Evolutionary conservation across 2,888 invertebrate species (phyloP).

Genomic region (Yponomeuta malinellus): DNA sequence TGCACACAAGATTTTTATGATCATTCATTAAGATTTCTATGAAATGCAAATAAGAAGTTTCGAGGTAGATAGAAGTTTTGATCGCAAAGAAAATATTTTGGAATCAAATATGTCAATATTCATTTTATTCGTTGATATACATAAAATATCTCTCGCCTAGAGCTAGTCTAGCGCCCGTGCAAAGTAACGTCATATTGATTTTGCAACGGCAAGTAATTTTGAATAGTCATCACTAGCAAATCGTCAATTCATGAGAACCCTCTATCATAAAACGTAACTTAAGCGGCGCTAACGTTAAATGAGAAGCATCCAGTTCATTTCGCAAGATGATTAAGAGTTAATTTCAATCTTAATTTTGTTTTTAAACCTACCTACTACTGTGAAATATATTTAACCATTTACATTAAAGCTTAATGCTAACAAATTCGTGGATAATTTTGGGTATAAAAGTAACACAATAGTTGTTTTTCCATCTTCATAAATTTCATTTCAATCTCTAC

Average conservation of each 20-base stretch:
- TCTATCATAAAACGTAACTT: neutral
- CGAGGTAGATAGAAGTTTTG: conserved; percentile 14
- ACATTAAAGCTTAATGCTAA: conserved; percentile 62
- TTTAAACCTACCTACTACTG: neutral
- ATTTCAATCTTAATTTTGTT: conserved; percentile 1
- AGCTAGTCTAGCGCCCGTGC: neutral
- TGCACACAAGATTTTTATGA: neutral
- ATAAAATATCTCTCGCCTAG: neutral
- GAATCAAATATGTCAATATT: neutral
- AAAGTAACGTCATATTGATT: no score
- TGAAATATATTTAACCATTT: conserved; percentile 26
- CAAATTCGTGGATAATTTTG: conserved; percentile 57
- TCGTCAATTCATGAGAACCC: no score
- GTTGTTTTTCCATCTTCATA: conserved; percentile 12
- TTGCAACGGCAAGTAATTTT: no score
- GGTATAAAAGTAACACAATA: conserved; percentile 40
- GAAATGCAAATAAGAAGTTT: conserved; percentile 7
- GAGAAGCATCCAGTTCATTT: neutral
- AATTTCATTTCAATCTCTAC: conserved; percentile 36
- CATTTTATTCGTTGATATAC: neutral
- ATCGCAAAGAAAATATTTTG: conserved; percentile 1
- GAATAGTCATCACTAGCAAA: no score
- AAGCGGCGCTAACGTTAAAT: neutral
- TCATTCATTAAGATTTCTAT: neutral
- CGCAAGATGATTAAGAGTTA: neutral